These are phyloP conservation scores for Zaprionus bogoriensis DNA, from an alignment of 2,888 invertebrate species.

Conservation along the genomic window DNA sequence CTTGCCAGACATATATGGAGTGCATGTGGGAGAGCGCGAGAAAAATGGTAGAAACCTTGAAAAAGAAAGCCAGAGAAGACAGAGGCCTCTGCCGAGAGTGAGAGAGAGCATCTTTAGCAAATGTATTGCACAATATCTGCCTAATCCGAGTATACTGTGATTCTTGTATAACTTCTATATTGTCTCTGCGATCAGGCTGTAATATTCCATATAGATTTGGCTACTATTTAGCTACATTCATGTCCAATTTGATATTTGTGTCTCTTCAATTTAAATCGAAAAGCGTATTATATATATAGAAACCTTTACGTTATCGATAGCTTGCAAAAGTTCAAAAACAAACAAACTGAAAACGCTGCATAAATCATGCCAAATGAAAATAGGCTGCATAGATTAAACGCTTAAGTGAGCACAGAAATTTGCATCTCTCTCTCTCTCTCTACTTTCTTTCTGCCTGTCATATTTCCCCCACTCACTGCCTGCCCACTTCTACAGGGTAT, in stretches of 20 bases:
- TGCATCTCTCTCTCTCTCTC: constrained; percentile 8
- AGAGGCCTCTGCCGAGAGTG: no score
- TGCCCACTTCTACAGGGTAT: constrained; percentile 4
- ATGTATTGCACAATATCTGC: background rate
- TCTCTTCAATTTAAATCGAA: no score
- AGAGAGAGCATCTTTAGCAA: background rate
- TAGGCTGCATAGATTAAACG: constrained; percentile 24
- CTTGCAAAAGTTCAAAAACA: constrained; percentile 12
- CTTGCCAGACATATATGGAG: constrained; percentile 3
- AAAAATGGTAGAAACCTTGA: constrained; percentile 1
- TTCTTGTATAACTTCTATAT: no score
- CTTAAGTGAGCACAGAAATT: constrained; percentile 12
- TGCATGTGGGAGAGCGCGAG: constrained; percentile 2
- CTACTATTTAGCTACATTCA: no score
- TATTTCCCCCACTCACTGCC: no score
- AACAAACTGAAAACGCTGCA: constrained; percentile 8
- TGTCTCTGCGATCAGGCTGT: no score
- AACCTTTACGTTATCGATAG: background rate
- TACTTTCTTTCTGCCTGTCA: no score
- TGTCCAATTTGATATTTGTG: no score
- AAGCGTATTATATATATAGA: no score
- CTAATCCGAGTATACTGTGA: background rate
- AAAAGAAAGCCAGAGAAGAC: constrained; percentile 26
- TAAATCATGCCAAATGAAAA: constrained; percentile 13
- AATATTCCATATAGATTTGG: no score